Base-by-base conservation (phyloP, 2,113 vertebrate species). In the Podiceps cristatus region DNA sequence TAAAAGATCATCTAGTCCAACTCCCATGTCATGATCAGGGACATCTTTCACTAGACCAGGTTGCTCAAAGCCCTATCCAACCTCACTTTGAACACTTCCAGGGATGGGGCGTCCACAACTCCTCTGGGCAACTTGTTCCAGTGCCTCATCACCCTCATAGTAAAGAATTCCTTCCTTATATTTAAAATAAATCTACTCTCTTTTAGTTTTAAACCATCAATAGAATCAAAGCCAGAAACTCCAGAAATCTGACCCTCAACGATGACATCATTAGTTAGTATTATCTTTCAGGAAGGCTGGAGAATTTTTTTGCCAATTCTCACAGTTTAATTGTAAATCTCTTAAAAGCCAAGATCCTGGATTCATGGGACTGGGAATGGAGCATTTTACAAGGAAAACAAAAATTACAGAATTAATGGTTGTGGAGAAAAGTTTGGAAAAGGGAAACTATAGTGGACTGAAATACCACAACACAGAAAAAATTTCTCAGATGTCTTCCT, bases 41-140 rank as follows among this genome's bases (percentile, higher is more conserved):
- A 18, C 16, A 20, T 2, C 6, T 91, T 55, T 10, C 25, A 73
- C 6, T 7, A 42, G 28, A 31, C 3, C 13, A 12, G 0, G 0
- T 27, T 84, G 25, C 35, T 85, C n/a, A 67, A 81, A 96, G 6
- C 11, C 35, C 20, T 6, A 2, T 13, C 35, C 29, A 44, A 2
- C 23, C 29, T 87, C 27, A 3, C 13, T 29, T 24, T 44, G 29
- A 56, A 35, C 35, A 62, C 15, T 52, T 31, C 6, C 25, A 58
- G 29, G 55, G 27, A 66, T 11, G 13, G 8, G 11, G 3, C 15
- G 80, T 13, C 8, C 55, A 78, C 20, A 81, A 0, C 11, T 53
- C 58, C 24, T 67, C 78, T 19, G 24, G 22, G 31, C 31, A 94
- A 25, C 9, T 1, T 15, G 4, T 55, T 55, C 10, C 56, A 67